Evolutionary conservation across 1,140 invertebrate genomes (phyloP).

Genomic region (Saccostrea echinata): DNA sequence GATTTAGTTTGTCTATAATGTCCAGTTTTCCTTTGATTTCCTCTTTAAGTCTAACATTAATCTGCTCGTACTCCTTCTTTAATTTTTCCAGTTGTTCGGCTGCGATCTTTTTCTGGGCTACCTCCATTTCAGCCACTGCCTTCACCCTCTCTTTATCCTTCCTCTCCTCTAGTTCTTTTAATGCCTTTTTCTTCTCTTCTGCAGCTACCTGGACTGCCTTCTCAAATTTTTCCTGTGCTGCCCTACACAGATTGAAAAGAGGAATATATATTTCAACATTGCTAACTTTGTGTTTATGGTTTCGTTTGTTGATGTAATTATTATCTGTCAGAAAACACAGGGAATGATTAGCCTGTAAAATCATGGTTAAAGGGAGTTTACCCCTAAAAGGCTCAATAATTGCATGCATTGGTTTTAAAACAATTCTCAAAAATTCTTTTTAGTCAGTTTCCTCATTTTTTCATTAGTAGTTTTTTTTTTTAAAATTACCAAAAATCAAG

Average conservation of each 20-base stretch:
- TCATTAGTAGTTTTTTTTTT: no score
- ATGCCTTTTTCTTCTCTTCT: constrained; percentile 62
- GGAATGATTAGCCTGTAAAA: no score
- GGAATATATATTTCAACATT: no score
- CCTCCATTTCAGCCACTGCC: constrained; percentile 58
- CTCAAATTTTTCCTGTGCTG: constrained; percentile 60
- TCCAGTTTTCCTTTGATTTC: constrained; percentile 57
- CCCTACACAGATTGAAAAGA: constrained; percentile 53
- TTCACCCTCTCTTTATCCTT: constrained; percentile 64
- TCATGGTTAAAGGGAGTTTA: no score
- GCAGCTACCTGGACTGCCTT: constrained; percentile 56
- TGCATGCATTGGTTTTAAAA: no score
- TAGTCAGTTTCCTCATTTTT: no score
- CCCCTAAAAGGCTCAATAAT: no score
- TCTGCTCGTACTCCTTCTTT: constrained; percentile 53
- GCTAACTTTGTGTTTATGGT: no score
- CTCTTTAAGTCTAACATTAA: constrained; percentile 52
- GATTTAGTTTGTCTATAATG: constrained; percentile 53
- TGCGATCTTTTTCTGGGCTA: constrained; percentile 59
- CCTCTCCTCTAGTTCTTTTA: constrained; percentile 55
- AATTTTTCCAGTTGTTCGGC: constrained; percentile 56
- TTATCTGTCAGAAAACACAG: no score
- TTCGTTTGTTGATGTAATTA: no score
- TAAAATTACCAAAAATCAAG: no score
- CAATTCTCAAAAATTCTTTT: no score